Conservation (phyloP, 1,140 invertebrate species). For the Uloborus diversus region DNA sequence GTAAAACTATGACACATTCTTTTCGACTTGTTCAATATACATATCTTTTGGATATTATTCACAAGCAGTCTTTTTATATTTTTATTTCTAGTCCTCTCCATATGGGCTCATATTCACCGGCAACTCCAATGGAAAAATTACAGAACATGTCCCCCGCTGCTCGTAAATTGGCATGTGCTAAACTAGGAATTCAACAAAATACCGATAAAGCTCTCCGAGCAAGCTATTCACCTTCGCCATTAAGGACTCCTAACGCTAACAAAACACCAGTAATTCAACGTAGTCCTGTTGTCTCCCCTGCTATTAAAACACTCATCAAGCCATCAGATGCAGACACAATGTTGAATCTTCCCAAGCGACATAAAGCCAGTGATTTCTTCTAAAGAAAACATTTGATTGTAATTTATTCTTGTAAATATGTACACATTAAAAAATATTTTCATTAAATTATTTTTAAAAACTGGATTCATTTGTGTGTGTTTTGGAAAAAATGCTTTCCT, state of each 20-base stretch:
- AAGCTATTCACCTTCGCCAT: conserved; percentile 69
- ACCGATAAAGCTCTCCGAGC: conserved; percentile 69
- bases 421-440: too few relatives aligned
- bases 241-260: conserved; percentile 55
- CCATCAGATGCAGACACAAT: neutral
- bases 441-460: too few relatives aligned
- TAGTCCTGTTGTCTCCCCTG: neutral
- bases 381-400: too few relatives aligned
- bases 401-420: too few relatives aligned
- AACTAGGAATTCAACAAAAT: conserved; percentile 62
- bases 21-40: too few relatives aligned
- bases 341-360: conserved; percentile 20
- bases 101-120: conserved; percentile 56
- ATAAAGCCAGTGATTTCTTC: conserved; percentile 47
- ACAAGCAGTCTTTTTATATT: too few relatives aligned
- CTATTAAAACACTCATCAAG: conserved; percentile 13
- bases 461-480: too few relatives aligned
- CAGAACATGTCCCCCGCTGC: conserved; percentile 95
- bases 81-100: conserved; percentile 60
- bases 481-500: too few relatives aligned
- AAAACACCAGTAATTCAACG: neutral
- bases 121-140: conserved; percentile 75
- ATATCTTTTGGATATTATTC: too few relatives aligned
- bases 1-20: too few relatives aligned
- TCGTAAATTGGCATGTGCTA: conserved; percentile 77